These are phyloP conservation scores for Oxyteleia sp. DNA, from an alignment of 2,888 invertebrate species.

Conservation along the genomic window DNA sequence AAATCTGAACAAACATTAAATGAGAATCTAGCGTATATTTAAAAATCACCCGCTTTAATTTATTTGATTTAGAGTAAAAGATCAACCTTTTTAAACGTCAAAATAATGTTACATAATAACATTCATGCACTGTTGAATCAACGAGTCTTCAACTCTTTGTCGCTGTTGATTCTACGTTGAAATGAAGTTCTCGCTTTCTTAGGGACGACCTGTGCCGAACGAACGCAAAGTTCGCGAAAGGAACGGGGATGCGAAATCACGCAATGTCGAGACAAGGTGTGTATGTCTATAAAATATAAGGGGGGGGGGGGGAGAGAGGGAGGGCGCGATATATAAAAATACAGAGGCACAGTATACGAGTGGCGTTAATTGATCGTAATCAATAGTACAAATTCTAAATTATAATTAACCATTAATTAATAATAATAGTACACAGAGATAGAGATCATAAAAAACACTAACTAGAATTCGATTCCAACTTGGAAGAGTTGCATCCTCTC, in stretches of 20 bases:
- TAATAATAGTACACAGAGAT: constrained; percentile 86
- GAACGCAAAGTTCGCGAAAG: constrained; percentile 47
- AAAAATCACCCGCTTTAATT: too few relatives aligned
- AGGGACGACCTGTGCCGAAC: constrained; percentile 29
- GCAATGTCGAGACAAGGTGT: constrained; percentile 64
- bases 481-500: constrained; percentile 82
- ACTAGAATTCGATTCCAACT: constrained; percentile 85
- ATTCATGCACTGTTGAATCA: too few relatives aligned
- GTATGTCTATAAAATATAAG: constrained; percentile 59
- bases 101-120: too few relatives aligned
- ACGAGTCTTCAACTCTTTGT: too few relatives aligned
- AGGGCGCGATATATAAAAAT: constrained; percentile 81
- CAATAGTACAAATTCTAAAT: constrained; percentile 81
- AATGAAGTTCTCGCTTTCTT: background rate
- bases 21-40: too few relatives aligned
- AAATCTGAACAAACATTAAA: too few relatives aligned
- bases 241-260: constrained; percentile 44
- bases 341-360: constrained; percentile 83
- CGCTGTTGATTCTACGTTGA: too few relatives aligned
- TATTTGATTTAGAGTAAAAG: too few relatives aligned
- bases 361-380: constrained; percentile 77
- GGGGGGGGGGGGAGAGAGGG: constrained; percentile 74
- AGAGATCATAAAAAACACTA: constrained; percentile 88
- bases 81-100: too few relatives aligned
- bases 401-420: constrained; percentile 81